Percentiles rank a stretch among this genome's conserved stretches.
These are phyloP conservation scores for Ridgeia piscesae DNA, from an alignment of 1,140 invertebrate genomes.

Conservation along the genomic window DNA sequence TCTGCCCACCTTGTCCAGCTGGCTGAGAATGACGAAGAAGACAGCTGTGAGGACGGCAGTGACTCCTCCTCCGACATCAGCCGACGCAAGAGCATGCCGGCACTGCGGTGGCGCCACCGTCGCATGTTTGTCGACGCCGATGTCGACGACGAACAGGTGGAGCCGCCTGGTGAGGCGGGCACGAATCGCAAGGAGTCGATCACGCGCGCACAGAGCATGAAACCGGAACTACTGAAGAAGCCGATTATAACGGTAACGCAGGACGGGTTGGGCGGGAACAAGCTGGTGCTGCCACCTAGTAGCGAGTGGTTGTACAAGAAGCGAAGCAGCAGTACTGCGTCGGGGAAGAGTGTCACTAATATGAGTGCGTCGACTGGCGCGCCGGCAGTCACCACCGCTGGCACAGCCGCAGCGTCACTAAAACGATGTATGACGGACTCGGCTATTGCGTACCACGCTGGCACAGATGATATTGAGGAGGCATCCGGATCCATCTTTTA, in stretches of 20 bases:
- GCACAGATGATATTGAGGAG: constrained; percentile 38
- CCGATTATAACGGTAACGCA: constrained; percentile 96
- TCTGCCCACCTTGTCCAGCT: constrained; percentile 36
- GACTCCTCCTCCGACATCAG: constrained; percentile 27
- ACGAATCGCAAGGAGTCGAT: constrained; percentile 12
- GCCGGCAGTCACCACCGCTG: neutral
- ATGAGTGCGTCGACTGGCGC: neutral
- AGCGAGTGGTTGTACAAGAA: neutral
- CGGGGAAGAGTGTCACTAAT: neutral
- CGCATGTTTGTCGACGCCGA: constrained; percentile 44
- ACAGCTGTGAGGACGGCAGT: constrained; percentile 28
- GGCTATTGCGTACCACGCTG: constrained; percentile 76
- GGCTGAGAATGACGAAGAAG: constrained; percentile 24
- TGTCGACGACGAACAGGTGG: constrained; percentile 3
- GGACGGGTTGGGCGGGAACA: constrained; percentile 64
- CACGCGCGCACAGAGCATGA: constrained; percentile 24
- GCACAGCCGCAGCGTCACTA: constrained; percentile 24
- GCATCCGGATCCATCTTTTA: constrained; percentile 82
- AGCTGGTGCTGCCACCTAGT: neutral
- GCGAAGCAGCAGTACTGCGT: neutral
- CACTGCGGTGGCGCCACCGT: constrained; percentile 58
- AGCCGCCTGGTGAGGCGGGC: neutral
- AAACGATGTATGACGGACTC: constrained; percentile 88
- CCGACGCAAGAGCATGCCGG: constrained; percentile 40
- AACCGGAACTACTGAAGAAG: constrained; percentile 60